phyloP scores from a whole-genome alignment of 1,140 invertebrate species.

The Aphelenchoides avenae region DNA sequence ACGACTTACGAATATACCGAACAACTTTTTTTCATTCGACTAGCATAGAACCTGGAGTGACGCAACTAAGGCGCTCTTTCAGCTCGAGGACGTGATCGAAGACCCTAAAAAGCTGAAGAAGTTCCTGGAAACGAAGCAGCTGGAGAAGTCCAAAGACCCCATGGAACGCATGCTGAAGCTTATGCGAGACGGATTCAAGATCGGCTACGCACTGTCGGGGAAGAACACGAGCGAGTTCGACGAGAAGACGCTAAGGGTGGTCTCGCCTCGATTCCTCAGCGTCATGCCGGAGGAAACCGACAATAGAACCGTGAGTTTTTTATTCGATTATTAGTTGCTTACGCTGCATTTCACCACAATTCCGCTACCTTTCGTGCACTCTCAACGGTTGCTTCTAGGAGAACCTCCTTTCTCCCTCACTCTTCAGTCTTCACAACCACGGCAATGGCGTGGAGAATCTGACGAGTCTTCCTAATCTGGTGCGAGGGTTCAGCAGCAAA shows the following conservation, averaged over 20 bases:
- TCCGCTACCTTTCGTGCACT: no score
- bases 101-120: constrained; percentile 22
- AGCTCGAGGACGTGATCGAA: constrained; percentile 20
- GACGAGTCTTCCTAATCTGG: constrained; percentile 23
- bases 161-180: constrained; percentile 28
- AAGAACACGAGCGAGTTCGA: constrained; percentile 42
- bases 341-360: no score
- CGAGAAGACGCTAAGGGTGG: constrained; percentile 40
- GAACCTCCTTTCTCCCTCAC: constrained; percentile 34
- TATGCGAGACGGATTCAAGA: constrained; percentile 43
- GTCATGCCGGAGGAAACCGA: constrained; percentile 28
- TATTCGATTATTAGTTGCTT: no score
- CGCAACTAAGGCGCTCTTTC: no score
- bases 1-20: constrained; percentile 2
- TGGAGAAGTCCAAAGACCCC: constrained; percentile 29
- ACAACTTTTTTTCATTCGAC: constrained; percentile 12
- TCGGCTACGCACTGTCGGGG: constrained; percentile 36
- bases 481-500: constrained; percentile 23
- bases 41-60: no score
- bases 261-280: constrained; percentile 48
- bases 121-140: constrained; percentile 13
- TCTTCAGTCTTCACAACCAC: constrained; percentile 26
- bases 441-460: constrained; percentile 29
- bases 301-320: constrained; percentile 24
- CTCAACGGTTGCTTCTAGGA: no score